Conservation (phyloP, 2,797 vertebrate genomes). For the Agapornis canus region DNA sequence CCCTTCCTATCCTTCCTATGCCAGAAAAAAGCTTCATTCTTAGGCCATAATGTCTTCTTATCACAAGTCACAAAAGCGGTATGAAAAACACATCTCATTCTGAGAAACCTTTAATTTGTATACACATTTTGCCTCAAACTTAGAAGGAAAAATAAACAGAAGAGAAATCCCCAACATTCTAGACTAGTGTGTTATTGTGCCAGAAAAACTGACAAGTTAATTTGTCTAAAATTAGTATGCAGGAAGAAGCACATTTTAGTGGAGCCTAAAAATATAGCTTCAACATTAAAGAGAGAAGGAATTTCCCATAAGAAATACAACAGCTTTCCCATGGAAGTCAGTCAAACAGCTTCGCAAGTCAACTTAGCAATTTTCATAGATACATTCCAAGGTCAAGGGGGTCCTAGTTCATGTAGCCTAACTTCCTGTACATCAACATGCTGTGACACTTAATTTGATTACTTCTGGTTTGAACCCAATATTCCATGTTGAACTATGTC, state of each 20-base stretch:
- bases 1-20: neutral
- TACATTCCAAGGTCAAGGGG: neutral
- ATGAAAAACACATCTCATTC: neutral
- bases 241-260: neutral
- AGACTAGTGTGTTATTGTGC: neutral
- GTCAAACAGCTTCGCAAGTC: neutral
- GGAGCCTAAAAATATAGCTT: neutral
- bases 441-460: neutral
- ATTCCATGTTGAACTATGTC: neutral
- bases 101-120: conserved; percentile 4
- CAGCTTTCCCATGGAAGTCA: neutral
- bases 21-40: neutral
- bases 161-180: neutral
- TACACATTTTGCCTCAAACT: neutral
- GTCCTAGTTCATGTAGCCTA: neutral
- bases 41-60: neutral
- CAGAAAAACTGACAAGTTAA: conserved; percentile 13
- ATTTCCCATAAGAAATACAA: neutral
- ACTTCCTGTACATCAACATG: neutral
- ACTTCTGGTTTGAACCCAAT: neutral
- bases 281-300: neutral
- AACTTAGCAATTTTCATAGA: neutral
- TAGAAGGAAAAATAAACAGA: conserved; percentile 15
- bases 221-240: conserved; percentile 14
- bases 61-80: neutral